A percentile compares a stretch with the other conserved stretches of the same genome.
These are phyloP conservation scores for Dorcus parallelipipedus DNA, from an alignment of 2,888 invertebrate species.

Conservation along the genomic window DNA sequence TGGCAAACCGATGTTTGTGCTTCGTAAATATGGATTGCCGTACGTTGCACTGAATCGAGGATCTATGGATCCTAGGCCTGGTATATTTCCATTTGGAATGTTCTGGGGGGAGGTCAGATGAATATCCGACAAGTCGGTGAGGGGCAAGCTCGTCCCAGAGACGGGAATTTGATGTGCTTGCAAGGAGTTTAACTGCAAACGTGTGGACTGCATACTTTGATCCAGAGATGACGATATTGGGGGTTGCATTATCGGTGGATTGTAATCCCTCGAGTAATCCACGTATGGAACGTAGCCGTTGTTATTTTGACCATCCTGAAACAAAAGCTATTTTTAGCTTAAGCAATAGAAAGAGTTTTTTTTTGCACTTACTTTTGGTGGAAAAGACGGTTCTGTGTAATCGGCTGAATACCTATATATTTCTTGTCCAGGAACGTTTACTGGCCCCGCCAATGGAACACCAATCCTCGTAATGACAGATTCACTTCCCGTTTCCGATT, in stretches of 20 bases:
- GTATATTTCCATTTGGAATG: conserved; percentile 42
- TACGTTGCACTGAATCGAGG: conserved; percentile 87
- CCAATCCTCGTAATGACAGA: conserved; percentile 59
- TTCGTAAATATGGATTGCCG: conserved; percentile 82
- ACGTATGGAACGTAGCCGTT: conserved; percentile 86
- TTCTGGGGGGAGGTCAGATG: conserved; percentile 36
- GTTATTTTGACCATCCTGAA: conserved; percentile 74
- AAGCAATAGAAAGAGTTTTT: background rate
- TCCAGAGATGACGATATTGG: conserved; percentile 57
- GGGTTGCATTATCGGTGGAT: conserved; percentile 68
- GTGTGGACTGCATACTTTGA: conserved; percentile 48
- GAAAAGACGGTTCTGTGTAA: conserved; percentile 75
- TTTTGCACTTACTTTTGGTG: conserved; percentile 57
- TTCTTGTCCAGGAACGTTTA: conserved; percentile 64
- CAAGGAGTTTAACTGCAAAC: conserved; percentile 47
- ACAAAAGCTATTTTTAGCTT: background rate
- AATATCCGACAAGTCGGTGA: conserved; percentile 44
- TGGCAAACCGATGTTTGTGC: conserved; percentile 60
- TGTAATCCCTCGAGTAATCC: conserved; percentile 85
- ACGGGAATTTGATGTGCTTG: conserved; percentile 41
- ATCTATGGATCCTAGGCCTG: conserved; percentile 56
- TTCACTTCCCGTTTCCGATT: conserved; percentile 55
- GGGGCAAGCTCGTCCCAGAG: conserved; percentile 37
- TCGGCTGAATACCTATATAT: conserved; percentile 70
- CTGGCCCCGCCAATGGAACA: conserved; percentile 75